Conservation (phyloP, 2,113 vertebrate species). For the Leptosomus discolor region DNA sequence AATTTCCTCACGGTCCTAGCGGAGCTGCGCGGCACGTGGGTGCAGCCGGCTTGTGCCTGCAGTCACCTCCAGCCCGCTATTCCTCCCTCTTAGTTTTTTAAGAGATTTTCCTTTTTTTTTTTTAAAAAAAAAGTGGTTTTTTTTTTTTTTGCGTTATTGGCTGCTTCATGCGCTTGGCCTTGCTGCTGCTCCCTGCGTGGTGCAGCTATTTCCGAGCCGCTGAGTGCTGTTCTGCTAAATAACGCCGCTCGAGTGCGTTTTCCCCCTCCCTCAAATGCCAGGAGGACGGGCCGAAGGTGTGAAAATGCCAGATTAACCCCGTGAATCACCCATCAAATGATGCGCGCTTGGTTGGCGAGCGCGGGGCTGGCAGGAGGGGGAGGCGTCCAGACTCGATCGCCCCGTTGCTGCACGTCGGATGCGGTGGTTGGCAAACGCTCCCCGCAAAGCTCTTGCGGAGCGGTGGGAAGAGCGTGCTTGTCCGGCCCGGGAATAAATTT, state of each 20-base stretch:
- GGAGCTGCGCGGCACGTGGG: rapidly evolving
- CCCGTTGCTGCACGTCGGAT: rapidly evolving
- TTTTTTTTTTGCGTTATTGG: rapidly evolving
- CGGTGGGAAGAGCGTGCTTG: rapidly evolving
- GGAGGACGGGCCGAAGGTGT: neutral
- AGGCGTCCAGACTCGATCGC: neutral
- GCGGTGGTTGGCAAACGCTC: neutral
- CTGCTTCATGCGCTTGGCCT: rapidly evolving
- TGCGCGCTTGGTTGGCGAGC: rapidly evolving
- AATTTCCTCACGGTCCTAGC: neutral
- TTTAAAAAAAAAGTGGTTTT: no score
- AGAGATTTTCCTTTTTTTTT: neutral
- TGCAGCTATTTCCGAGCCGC: neutral
- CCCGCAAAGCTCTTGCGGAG: neutral
- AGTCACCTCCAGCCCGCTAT: no score
- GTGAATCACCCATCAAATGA: neutral
- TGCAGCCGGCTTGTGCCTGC: neutral
- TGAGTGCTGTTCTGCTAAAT: neutral
- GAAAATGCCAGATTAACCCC: neutral
- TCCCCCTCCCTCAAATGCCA: neutral
- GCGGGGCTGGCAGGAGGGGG: neutral
- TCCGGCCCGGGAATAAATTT: neutral
- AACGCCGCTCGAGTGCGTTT: rapidly evolving
- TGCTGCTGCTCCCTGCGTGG: neutral
- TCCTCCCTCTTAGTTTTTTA: no score